These are phyloP conservation scores for Urocyon cinereoargenteus DNA, from an alignment of 2,797 vertebrate genomes.

Conservation along the genomic window DNA sequence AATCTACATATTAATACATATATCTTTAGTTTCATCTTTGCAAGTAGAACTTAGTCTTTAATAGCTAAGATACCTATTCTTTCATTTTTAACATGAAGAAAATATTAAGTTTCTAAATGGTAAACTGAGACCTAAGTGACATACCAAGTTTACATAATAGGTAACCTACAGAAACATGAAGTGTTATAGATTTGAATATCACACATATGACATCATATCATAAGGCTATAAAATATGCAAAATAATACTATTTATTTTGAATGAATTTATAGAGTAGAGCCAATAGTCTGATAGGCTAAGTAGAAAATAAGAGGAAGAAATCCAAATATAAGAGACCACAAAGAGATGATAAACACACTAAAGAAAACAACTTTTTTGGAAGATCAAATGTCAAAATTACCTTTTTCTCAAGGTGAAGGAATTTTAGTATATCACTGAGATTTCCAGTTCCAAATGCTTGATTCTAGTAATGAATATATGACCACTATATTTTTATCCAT, in stretches of 20 bases:
- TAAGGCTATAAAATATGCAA: neutral
- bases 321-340: neutral
- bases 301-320: neutral
- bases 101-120: conserved; percentile 20
- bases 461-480: neutral
- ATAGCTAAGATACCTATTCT: conserved; percentile 1
- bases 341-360: neutral
- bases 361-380: neutral
- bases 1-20: neutral
- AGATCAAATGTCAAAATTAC: neutral
- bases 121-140: conserved; percentile 2
- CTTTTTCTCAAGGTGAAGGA: neutral
- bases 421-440: too few relatives aligned
- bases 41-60: conserved; percentile 47
- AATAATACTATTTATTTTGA: neutral
- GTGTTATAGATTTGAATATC: neutral
- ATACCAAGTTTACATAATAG: neutral
- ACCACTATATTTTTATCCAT: neutral
- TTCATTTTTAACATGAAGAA: conserved; percentile 55
- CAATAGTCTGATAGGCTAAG: neutral
- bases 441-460: too few relatives aligned
- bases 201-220: neutral
- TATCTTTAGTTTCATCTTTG: conserved; percentile 13
- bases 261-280: neutral
- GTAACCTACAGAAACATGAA: conserved; percentile 16